Base-by-base conservation (phyloP, 2,797 vertebrate species). In the Sparidentex hasta region DNA sequence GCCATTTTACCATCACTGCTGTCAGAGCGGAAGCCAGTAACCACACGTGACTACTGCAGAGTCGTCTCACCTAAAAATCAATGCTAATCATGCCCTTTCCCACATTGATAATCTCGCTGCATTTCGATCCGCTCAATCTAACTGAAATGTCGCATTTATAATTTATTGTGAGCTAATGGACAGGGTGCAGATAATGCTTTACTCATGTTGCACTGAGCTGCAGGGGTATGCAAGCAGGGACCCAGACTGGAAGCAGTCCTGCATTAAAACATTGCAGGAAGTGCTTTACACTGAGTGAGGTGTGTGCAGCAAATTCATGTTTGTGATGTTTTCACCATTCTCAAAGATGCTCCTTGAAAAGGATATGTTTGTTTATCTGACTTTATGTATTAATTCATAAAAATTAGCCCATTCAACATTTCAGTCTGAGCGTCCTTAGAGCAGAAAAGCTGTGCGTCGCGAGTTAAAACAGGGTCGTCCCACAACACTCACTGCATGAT, bases 161-260 rank as follows among this genome's bases (percentile, higher is more conserved):
- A 71, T 58, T 54, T 55, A 57, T 16, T 59, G 11, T 11, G 25
- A 54, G 50, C 38, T 71, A 47, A 59, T 54, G 54, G 20, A 29
- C 46, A 55, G 43, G 11, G 29, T 38, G 57, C 38, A 65, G 38
- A 44, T n/a, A 52, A 18, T 27, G 65, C 46, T 51, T 16, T 2
- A 17, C 55, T 52, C 7, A 13, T 38, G 41, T 64, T 23, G 11
- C 7, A 20, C 4, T 8, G 51, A 29, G 51, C 23, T 20, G 4
- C 21, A 20, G 46, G 20, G 23, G 38, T 23, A 23, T 11, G 29
- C 8, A 14, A 23, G 12, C 38, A 6, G 58, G 2, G 18, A 61
- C 43, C 44, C 21, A 23, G 59, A 17, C 43, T 11, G 4, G 17
- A 27, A 27, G 11, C 44, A 23, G 7, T 12, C 7, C 14, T 41